These are phyloP conservation scores for Grus americana DNA, from an alignment of 2,113 vertebrate genomes.

Conservation along the genomic window DNA sequence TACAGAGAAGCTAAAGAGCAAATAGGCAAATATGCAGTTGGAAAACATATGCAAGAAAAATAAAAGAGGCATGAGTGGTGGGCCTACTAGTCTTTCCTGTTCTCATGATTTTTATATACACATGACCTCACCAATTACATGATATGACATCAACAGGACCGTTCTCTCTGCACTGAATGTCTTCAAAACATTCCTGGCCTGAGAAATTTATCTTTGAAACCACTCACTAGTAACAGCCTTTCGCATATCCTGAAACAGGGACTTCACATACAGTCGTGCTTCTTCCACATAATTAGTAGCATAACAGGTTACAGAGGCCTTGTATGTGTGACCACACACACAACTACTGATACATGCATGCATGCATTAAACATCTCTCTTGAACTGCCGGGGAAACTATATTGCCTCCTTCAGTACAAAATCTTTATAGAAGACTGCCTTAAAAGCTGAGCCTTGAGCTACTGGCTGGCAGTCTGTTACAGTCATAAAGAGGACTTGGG, in stretches of 20 bases:
- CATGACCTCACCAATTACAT: neutral
- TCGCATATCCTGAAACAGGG: neutral
- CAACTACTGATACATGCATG: neutral
- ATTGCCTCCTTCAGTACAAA: neutral
- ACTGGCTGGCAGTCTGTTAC: neutral
- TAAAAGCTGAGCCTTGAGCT: neutral
- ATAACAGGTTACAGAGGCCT: neutral
- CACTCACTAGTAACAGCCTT: neutral
- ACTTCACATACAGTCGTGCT: neutral
- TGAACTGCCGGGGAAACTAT: neutral
- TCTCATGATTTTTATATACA: neutral
- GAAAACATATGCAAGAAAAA: neutral
- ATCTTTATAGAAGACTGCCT: neutral
- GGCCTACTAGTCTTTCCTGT: neutral
- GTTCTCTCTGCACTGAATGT: neutral
- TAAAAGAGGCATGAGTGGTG: neutral
- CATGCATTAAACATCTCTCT: neutral
- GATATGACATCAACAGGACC: neutral
- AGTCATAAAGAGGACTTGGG: no score
- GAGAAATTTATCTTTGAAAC: neutral
- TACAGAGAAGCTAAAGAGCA: neutral
- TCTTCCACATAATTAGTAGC: neutral
- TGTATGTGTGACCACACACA: neutral
- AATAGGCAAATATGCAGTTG: neutral
- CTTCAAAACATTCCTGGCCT: neutral